These are phyloP conservation scores for Spilarctia lutea DNA, from an alignment of 2,888 invertebrate species.

Conservation along the genomic window DNA sequence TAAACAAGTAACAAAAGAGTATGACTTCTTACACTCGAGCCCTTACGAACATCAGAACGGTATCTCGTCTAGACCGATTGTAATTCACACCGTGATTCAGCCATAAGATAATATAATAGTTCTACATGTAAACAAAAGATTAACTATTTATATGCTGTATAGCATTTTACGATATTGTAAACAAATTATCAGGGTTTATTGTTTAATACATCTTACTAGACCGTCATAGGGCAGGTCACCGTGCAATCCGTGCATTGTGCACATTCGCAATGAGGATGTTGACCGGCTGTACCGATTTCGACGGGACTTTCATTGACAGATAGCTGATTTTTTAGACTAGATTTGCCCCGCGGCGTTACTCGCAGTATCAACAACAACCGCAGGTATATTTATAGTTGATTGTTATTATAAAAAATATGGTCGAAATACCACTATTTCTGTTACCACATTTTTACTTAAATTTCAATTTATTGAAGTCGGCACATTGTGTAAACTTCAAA, in stretches of 20 bases:
- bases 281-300: too few species aligned
- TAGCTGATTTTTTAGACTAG: too few species aligned
- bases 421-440: not conserved
- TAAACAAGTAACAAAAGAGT: too few species aligned
- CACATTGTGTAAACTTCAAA: too few species aligned
- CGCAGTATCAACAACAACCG: too few species aligned
- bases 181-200: slow-evolving; percentile 1
- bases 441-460: not conserved
- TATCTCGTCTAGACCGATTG: not conserved
- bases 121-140: not conserved
- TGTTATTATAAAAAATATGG: not conserved
- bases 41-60: not conserved
- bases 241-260: too few species aligned
- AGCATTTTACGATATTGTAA: not conserved
- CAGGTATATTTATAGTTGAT: not conserved
- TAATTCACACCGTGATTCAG: not conserved
- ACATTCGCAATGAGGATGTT: too few species aligned
- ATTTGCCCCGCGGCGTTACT: too few species aligned
- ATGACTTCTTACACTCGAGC: not conserved
- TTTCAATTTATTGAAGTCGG: too few species aligned
- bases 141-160: not conserved
- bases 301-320: too few species aligned
- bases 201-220: too few species aligned
- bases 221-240: too few species aligned
- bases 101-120: not conserved